Evolutionary conservation across 2,113 vertebrate species (phyloP), one percentile per base, ranked within the genome.

Genomic region (Pollimyrus isidori): DNA sequence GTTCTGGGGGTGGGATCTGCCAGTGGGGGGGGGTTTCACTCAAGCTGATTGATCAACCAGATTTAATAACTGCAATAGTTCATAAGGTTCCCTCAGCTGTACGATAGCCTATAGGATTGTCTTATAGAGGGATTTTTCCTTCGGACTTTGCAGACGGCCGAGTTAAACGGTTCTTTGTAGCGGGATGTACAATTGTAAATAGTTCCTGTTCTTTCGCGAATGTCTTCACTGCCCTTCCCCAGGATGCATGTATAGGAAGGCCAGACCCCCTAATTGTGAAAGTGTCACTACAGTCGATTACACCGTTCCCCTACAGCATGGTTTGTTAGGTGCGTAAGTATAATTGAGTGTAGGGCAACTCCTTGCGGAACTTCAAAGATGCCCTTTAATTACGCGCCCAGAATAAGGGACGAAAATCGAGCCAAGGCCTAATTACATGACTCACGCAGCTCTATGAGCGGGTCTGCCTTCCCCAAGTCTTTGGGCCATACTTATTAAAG

Each of bases 401-500:
- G 39, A 56, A 46, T 50, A 86, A 86, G 56, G n/a, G 4, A 42
- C 85, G 7, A 65, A 87, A 89, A 76, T 49, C 83, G 42, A 86
- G 30, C 84, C 23, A 13, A 48, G 62, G 48, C 48, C 1, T 90
- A 90, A 90, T 90, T 87, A 87, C 89, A 56, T 87, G 89, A 90
- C 49, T 87, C 49, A 49, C 69, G n/a, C 82, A 52, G 10, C 80
- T 39, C 53, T 82, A 53, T 89, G 85, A 26, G 0, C 49, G 6
- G 62, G 26, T 6, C 62, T 45, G 48, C 48, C 49, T 80, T 76
- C 35, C 85, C 23, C 26, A 42, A 80, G 45, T 76, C 82, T 87
- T 87, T 87, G 48, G 62, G 83, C 48, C 49, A 26, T 56, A n/a
- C 69, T 87, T 87, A 90, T 90, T 90, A 87, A 87, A 82, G 85